Evolutionary conservation across 2,113 vertebrate species (phyloP).

Genomic region (Brachyistius frenatus): DNA sequence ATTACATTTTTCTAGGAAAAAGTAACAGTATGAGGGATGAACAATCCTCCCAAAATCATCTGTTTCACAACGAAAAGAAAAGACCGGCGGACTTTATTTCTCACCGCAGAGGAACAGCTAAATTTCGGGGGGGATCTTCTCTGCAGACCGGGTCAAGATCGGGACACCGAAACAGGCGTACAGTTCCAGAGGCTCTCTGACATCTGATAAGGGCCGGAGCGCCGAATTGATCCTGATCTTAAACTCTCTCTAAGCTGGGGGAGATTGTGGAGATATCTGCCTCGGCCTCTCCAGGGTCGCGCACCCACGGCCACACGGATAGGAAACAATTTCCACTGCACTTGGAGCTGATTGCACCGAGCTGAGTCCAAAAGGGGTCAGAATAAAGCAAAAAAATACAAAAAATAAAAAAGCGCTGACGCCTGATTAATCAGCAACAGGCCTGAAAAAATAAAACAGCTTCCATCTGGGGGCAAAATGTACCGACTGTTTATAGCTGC

Average conservation of each 20-base stretch:
- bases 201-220: conserved; percentile 77
- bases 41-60: background rate
- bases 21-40: too few species aligned
- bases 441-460: conserved; percentile 68
- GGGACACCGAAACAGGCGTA: conserved; percentile 33
- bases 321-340: conserved; percentile 79
- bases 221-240: conserved; percentile 76
- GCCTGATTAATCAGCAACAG: conserved; percentile 73
- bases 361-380: conserved; percentile 62
- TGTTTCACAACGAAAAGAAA: background rate
- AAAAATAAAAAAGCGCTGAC: conserved; percentile 41
- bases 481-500: too few species aligned
- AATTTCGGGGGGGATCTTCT: background rate
- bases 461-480: conserved; percentile 69
- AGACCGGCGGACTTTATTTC: conserved; percentile 7
- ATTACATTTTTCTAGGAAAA: background rate
- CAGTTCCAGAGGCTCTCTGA: conserved; percentile 68
- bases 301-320: conserved; percentile 70
- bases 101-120: conserved; percentile 12
- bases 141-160: conserved; percentile 49
- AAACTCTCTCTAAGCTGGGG: conserved; percentile 74
- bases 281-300: conserved; percentile 58
- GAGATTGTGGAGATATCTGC: conserved; percentile 78
- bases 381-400: conserved; percentile 20
- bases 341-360: conserved; percentile 80